Base-by-base conservation (phyloP, 2,888 invertebrate genomes). In the Dorcus parallelipipedus region DNA sequence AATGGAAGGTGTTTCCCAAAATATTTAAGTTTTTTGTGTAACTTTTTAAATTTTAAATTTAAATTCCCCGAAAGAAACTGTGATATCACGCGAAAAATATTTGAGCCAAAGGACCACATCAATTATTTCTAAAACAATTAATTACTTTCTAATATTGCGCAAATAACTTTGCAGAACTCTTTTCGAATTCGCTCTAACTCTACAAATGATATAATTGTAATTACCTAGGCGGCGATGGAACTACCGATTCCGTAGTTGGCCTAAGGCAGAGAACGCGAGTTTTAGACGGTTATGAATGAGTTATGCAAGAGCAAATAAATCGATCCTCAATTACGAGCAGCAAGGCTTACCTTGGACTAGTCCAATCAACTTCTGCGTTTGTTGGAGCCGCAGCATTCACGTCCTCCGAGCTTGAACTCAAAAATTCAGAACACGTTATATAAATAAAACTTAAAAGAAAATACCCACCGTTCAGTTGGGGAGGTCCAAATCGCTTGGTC, bases 401-500 rank as follows among this genome's bases (percentile, higher is more conserved):
- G 47, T 23, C 47, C 47, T 47, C 26, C 14, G 47, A 47, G 9
- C 9, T 9, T 14, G 47, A 9, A 20, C 47, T 47, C 20, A 23
- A 47, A 42, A 42, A 14, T 42, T 1, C 3, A 47, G 9, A 20
- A 47, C 26, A 47, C 10, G 9, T 14, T 47, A 3, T 26, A 10
- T 9, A 14, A 47, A 47, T 9, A 3, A 47, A 47, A 14, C 9
- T 10, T 47, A 23, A 10, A 47, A 9, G 14, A 47, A 14, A 14
- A 3, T 47, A 23, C 9, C 10, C 39, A 51, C 51, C 51, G 38
- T 14, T 17, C 9, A 14, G n/a, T 14, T 14, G 51, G 51, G n/a
- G 51, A 39, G 9, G 23, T 40, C 51, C 51, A 51, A 9, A 51
- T 20, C 8, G 23, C 40, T 40, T 51, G 51, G 10, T 51, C 39